Evolutionary conservation across 2,888 invertebrate species (phyloP).

Genomic region (Trypoxylon attenuatum): DNA sequence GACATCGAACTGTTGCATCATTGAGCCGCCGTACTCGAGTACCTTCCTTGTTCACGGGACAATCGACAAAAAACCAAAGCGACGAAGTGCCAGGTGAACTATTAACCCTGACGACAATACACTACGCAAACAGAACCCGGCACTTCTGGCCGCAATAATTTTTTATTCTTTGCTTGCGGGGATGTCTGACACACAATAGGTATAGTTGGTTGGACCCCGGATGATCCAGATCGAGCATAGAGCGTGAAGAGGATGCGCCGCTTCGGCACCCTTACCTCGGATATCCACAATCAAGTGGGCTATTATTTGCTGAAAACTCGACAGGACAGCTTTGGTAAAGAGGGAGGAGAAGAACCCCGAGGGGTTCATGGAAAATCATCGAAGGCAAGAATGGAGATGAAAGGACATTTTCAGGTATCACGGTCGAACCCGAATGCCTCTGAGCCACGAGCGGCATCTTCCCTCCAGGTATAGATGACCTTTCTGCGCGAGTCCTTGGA

Average conservation of each 20-base stretch:
- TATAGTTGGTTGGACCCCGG: conserved; percentile 26
- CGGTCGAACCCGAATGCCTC: conserved; percentile 13
- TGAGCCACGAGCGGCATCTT: conserved; percentile 21
- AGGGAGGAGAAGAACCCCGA: not conserved
- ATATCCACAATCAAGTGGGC: conserved; percentile 54
- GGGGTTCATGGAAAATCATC: conserved; percentile 20
- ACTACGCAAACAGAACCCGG: conserved; percentile 45
- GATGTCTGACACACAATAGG: conserved; percentile 43
- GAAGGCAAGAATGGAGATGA: conserved; percentile 13
- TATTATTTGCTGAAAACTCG: conserved; percentile 58
- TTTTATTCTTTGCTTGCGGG: conserved; percentile 32
- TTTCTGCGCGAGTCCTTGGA: conserved; percentile 41
- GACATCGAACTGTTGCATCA: conserved; percentile 34
- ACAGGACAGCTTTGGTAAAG: conserved; percentile 14
- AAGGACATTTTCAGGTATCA: conserved; percentile 37
- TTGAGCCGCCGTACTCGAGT: not conserved
- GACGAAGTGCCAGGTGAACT: conserved; percentile 43
- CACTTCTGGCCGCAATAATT: conserved; percentile 53
- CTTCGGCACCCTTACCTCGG: conserved; percentile 41
- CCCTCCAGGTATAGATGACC: conserved; percentile 43
- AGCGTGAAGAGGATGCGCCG: conserved; percentile 38
- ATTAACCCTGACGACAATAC: conserved; percentile 51
- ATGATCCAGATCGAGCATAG: conserved; percentile 43
- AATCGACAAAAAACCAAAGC: conserved; percentile 31
- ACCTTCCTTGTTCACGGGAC: conserved; percentile 9